phyloP scores from a whole-genome alignment of 1,140 invertebrate genomes.

The Diploscapter pachys region DNA sequence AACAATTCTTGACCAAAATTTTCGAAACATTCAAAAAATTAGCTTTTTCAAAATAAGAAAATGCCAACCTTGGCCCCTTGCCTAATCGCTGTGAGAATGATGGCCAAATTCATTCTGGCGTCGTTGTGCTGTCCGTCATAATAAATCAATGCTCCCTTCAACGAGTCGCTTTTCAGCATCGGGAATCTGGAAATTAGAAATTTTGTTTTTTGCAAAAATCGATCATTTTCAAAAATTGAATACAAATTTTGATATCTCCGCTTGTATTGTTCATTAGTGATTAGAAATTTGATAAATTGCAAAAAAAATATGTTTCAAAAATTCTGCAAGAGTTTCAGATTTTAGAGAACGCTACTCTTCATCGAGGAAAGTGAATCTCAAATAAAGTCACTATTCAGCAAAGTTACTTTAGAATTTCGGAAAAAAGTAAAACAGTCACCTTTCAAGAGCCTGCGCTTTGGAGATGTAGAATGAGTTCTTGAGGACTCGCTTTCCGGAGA shows the following conservation, averaged over 20 bases:
- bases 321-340: too few species aligned
- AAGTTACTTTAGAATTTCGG: neutral
- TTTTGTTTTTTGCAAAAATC: neutral
- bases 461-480: conserved; percentile 91
- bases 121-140: conserved; percentile 99
- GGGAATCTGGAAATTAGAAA: conserved; percentile 72
- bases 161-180: conserved; percentile 84
- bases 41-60: neutral
- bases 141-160: conserved; percentile 94
- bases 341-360: too few species aligned
- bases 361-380: too few species aligned
- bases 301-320: too few species aligned
- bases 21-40: neutral
- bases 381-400: neutral
- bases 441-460: conserved; percentile 86
- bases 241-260: too few species aligned
- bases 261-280: neutral
- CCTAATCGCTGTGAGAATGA: conserved; percentile 87
- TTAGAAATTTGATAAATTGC: neutral
- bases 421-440: conserved; percentile 1
- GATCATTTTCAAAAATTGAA: too few species aligned
- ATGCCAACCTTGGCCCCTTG: conserved; percentile 75
- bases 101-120: conserved; percentile 91
- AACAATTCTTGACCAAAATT: neutral
- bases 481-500: conserved; percentile 88